Evolutionary conservation across 2,113 vertebrate species (phyloP).

Genomic region (Taxidea taxus): DNA sequence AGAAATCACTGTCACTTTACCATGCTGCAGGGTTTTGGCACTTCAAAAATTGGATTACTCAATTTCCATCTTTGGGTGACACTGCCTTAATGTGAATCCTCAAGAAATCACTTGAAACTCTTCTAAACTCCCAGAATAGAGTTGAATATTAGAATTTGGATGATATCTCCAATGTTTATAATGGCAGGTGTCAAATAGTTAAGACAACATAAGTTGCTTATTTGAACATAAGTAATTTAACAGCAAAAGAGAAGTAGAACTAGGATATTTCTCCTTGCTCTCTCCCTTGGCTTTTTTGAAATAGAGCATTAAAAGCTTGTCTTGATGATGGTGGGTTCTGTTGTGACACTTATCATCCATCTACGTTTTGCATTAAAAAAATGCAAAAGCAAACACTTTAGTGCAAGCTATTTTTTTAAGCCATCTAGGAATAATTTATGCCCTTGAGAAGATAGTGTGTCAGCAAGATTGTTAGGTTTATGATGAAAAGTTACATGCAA

Average conservation of each 20-base stretch:
- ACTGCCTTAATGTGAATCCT: background rate
- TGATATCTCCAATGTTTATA: background rate
- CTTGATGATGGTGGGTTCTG: background rate
- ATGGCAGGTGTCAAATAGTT: background rate
- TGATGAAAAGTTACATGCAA: background rate
- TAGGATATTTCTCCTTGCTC: background rate
- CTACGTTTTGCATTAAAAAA: background rate
- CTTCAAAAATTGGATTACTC: background rate
- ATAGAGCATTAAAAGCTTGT: background rate
- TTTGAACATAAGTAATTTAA: background rate
- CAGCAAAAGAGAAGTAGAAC: background rate
- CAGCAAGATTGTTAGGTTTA: slow-evolving; percentile 30
- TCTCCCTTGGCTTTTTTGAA: background rate
- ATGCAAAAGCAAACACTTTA: slow-evolving; percentile 1
- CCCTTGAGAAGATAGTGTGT: background rate
- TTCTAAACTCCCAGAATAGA: background rate
- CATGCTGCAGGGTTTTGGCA: background rate
- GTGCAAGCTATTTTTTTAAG: slow-evolving; percentile 35
- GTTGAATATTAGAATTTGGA: background rate
- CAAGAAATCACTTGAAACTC: background rate
- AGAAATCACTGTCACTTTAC: background rate
- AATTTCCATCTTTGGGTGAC: background rate
- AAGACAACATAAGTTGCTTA: background rate
- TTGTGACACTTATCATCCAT: background rate
- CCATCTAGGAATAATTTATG: slow-evolving; percentile 12